Evolutionary conservation across 2,113 vertebrate genomes (phyloP), one percentile per base, ranked within the genome.

Genomic region (Peromyscus californicus): DNA sequence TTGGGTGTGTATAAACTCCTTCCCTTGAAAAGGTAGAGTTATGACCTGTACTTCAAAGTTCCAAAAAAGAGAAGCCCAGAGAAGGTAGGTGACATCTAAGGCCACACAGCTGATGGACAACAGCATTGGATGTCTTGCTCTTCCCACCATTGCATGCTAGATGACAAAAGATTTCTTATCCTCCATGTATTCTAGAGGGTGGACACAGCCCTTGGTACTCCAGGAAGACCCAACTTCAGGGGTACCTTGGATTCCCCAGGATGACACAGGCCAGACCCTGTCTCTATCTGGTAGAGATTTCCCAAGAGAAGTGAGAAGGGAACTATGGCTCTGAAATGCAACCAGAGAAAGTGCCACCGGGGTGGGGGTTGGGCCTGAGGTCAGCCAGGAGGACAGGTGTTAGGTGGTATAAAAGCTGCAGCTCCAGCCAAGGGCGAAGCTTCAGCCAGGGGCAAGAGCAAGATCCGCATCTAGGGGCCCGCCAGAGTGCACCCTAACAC

Each of bases 61-160:
- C 48, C 69, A 22, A 54, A 89, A 89, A 90, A 88, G 6, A 76
- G 82, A 85, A 88, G 84, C 85, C 90, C 79, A 85, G 80, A 96
- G 75, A 94, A 36, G 86, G 67, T 45, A 69, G 48, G 29, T 78
- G 70, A 93, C 39, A 19, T 24, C 54, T 45, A 69, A 97, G 85
- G 90, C 51, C 85, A 95, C 72, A 76, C 21, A 88, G 65, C 12
- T 42, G 75, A 24, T 0, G 29, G 1, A 0, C 31, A 39, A 16
- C 3, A 48, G n/a, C 17, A 12, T 8, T 5, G 16, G 59, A 2
- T 36, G 2, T 33, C 63, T 80, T 76, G 76, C 5, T 91, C 33
- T 63, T 84, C 45, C 36, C 36, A 19, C n/a, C 9, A 15, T 1
- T 15, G 36, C 13, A 24, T 7, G 74, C 39, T 4, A 36, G 36